A percentile compares a stretch with the other conserved stretches of the same genome.
Evolutionary conservation across 1,140 invertebrate genomes (phyloP).

Genomic region (Diprion similis): DNA sequence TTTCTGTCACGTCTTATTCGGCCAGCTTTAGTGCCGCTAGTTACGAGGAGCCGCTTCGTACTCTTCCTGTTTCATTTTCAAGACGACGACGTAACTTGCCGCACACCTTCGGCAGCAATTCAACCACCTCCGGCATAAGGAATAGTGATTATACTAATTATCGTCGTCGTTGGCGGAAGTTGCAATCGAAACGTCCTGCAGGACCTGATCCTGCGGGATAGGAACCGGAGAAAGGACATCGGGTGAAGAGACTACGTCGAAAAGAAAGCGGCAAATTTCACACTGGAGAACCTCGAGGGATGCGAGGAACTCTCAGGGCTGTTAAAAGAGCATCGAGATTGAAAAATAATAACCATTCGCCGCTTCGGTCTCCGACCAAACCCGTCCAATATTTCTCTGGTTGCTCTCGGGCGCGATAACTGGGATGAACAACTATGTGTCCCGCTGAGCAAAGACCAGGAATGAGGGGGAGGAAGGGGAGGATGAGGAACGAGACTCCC

Average conservation of each 20-base stretch:
- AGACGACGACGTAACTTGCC: too few species aligned
- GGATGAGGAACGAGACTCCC: slow-evolving; percentile 5
- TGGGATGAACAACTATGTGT: not conserved
- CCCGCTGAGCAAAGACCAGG: not conserved
- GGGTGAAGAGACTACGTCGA: too few species aligned
- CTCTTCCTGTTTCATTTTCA: too few species aligned
- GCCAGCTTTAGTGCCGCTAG: not conserved
- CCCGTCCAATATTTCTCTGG: not conserved
- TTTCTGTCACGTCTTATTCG: slow-evolving; percentile 1
- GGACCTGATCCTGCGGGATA: too few species aligned
- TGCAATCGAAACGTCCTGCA: too few species aligned
- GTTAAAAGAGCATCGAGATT: not conserved
- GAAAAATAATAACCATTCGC: not conserved
- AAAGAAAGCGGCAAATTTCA: not conserved
- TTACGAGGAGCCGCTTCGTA: not conserved
- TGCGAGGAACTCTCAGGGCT: not conserved
- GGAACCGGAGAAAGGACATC: too few species aligned
- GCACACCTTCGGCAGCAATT: too few species aligned
- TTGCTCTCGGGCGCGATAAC: not conserved
- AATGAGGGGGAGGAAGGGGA: not conserved
- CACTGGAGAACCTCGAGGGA: not conserved
- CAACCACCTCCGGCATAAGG: too few species aligned
- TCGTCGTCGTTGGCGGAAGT: too few species aligned
- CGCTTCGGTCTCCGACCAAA: not conserved
- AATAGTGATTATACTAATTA: too few species aligned